phyloP scores from a whole-genome alignment of 2,888 invertebrate genomes.

The Liposcelis brunnea region DNA sequence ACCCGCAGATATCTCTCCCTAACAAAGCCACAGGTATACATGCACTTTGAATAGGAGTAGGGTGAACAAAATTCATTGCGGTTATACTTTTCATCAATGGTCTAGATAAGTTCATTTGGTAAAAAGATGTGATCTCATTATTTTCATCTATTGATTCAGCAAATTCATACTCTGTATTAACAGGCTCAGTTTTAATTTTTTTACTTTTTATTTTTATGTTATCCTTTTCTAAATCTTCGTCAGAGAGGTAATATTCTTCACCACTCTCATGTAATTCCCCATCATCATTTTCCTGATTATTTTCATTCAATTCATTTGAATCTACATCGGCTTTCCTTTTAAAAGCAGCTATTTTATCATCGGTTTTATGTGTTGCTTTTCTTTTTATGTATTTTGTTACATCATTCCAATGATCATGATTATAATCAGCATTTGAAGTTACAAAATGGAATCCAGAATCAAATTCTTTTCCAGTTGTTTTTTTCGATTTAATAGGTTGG shows the following conservation, averaged over 20 bases:
- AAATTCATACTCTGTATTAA: not conserved
- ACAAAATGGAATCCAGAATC: slow-evolving; percentile 69
- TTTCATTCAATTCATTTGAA: slow-evolving; percentile 30
- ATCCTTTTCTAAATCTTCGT: slow-evolving; percentile 56
- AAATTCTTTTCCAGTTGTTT: slow-evolving; percentile 53
- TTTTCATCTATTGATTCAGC: slow-evolving; percentile 22
- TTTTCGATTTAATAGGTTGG: slow-evolving; percentile 65
- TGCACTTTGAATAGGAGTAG: slow-evolving; percentile 92
- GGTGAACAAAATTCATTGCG: slow-evolving; percentile 74
- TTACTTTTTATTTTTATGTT: slow-evolving; percentile 48
- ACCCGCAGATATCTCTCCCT: slow-evolving; percentile 92
- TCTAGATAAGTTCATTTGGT: slow-evolving; percentile 91
- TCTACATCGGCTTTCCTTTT: slow-evolving; percentile 32
- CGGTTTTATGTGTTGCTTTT: slow-evolving; percentile 61
- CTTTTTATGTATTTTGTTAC: slow-evolving; percentile 60
- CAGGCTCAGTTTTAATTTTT: slow-evolving; percentile 30
- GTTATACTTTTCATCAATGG: slow-evolving; percentile 84
- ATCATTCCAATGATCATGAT: slow-evolving; percentile 65
- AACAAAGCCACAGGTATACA: slow-evolving; percentile 86
- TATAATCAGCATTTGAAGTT: slow-evolving; percentile 58
- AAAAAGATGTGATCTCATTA: slow-evolving; percentile 54
- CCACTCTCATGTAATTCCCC: too few species aligned
- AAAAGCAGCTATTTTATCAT: slow-evolving; percentile 61
- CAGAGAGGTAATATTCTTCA: slow-evolving; percentile 48
- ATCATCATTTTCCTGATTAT: slow-evolving; percentile 26